Evolutionary conservation across 2,113 vertebrate species (phyloP).

Genomic region (Chaetodon auriga): DNA sequence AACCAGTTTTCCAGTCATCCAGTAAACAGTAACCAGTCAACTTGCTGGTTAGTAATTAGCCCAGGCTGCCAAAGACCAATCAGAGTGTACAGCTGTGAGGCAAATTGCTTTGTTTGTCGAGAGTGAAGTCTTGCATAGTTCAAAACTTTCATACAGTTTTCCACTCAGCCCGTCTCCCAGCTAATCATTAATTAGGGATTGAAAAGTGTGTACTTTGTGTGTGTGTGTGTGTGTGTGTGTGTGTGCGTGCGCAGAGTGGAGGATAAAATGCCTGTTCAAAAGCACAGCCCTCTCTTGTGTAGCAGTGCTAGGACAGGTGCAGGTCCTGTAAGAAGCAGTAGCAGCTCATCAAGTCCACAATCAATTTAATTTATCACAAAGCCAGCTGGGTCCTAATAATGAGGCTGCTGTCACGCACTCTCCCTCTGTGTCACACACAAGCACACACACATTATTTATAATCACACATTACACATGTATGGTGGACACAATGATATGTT

Average conservation of each 20-base stretch:
- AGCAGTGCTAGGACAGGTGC: conserved; percentile 40
- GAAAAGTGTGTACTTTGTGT: not conserved
- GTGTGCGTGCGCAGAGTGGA: not conserved
- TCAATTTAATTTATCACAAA: conserved; percentile 48
- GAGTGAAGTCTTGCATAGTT: not conserved
- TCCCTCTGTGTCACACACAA: not conserved
- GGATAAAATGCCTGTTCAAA: no score
- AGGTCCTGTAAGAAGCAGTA: conserved; percentile 39
- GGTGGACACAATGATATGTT: not conserved
- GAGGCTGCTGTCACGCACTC: not conserved
- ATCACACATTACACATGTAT: not conserved
- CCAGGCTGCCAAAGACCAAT: not conserved
- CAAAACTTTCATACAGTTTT: not conserved
- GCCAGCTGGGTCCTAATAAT: conserved; percentile 57
- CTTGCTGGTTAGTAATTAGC: not conserved
- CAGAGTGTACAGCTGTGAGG: not conserved
- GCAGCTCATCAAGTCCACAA: conserved; percentile 48
- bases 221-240: not conserved
- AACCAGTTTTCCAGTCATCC: not conserved
- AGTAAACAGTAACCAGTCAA: not conserved
- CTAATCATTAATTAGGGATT: conserved; percentile 15
- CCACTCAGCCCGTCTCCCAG: not conserved
- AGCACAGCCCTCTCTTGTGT: not conserved
- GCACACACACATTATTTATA: not conserved
- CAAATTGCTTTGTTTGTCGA: not conserved